Base-by-base conservation (phyloP, 2,888 invertebrate species). In the Idaea straminata region DNA sequence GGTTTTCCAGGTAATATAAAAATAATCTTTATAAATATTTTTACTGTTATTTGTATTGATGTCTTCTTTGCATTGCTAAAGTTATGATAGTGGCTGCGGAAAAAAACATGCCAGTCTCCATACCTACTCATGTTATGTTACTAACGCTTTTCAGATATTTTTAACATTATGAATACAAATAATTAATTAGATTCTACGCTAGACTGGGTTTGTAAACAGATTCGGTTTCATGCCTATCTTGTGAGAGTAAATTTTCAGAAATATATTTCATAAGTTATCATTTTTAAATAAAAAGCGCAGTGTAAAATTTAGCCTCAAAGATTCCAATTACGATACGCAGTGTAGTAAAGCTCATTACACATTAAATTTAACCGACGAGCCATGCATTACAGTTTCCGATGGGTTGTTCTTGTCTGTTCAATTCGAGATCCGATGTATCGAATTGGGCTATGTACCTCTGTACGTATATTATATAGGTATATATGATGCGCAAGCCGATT, bases 321-420 rank as follows among this genome's bases (percentile, higher is more conserved):
- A 47, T 47, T 10, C 47, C 47, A 47, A 47, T 47, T 47, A 47
- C 47, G 47, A 47, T 35, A 25, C 10, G 10, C 36, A 66, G 68
- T 64, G 63, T 64, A 63, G 58, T 63, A 15, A 25, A 58, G 62
- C 68, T 64, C 66, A 68, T 69, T 64, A 69, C 66, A 66, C 66
- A 69, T 66, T 69, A 63, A 63, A 65, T 66, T 66, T 66, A 69
- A 69, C 63, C 64, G 66, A 47, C 61, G 35, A 47, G 47, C 47
- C 47, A 47, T 47, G 47, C 47, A 47, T 47, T 47, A 47, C 47
- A 47, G 47, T 47, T 47, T 64, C 66, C 64, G 63, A 62, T 66
- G 64, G 60, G 66, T 60, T 57, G 25, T 59, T 61, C 59, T 25
- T n/a, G 63, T 67, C 58, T 63, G 59, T 62, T 64, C 61, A 15